Evolutionary conservation across 2,888 invertebrate species (phyloP).

Genomic region (Steinernema carpocapsae): DNA sequence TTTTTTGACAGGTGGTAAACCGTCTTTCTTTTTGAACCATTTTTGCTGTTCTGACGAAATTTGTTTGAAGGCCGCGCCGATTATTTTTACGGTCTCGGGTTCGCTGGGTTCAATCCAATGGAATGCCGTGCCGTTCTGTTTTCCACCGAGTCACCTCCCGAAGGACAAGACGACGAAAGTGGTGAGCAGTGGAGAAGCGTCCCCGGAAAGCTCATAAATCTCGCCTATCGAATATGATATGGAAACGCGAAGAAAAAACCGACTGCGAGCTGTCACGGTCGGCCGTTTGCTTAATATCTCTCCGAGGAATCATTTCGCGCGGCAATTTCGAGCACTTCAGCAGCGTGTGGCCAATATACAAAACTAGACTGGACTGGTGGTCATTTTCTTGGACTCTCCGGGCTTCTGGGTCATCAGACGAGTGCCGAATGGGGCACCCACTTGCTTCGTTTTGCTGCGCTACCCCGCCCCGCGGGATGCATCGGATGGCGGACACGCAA

Average conservation of each 20-base stretch:
- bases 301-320: constrained; percentile 27
- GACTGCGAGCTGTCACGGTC: constrained; percentile 33
- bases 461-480: too few species aligned
- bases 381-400: neutral
- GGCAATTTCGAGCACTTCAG: neutral
- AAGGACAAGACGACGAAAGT: constrained; percentile 14
- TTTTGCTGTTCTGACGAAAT: too few species aligned
- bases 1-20: too few species aligned
- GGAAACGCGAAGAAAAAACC: constrained; percentile 33
- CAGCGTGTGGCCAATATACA: constrained; percentile 26
- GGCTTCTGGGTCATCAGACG: neutral
- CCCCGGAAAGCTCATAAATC: constrained; percentile 29
- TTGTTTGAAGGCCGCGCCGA: neutral
- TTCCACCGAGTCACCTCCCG: neutral
- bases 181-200: constrained; percentile 12
- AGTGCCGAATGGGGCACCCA: neutral
- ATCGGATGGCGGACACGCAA: neutral
- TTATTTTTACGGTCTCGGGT: constrained; percentile 2
- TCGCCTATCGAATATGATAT: constrained; percentile 33
- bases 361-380: constrained; percentile 17
- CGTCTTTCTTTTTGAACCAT: too few species aligned
- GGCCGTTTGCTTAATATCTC: constrained; percentile 24
- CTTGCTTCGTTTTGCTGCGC: neutral
- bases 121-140: too few species aligned
- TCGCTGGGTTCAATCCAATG: neutral